phyloP scores from a whole-genome alignment of 2,888 invertebrate species.

The Aromia moschata region DNA sequence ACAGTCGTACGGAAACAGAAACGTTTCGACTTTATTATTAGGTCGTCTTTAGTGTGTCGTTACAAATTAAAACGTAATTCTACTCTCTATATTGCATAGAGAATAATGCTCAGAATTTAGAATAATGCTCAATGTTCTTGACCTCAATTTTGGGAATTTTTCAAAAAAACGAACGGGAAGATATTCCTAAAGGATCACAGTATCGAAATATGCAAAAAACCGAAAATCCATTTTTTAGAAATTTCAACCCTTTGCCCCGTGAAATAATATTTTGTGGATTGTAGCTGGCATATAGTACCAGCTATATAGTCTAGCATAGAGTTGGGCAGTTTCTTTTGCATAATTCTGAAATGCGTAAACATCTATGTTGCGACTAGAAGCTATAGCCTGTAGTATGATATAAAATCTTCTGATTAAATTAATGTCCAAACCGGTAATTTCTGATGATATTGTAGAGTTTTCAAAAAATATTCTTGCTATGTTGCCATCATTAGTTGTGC shows the following conservation, averaged over 20 bases:
- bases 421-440: neutral
- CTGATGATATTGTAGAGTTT: neutral
- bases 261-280: conserved; percentile 35
- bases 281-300: conserved; percentile 49
- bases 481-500: neutral
- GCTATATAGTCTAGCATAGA: conserved; percentile 44
- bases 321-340: conserved; percentile 34
- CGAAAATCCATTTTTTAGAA: too few relatives aligned
- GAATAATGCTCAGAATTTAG: neutral
- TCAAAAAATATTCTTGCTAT: neutral
- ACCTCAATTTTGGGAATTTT: conserved; percentile 35
- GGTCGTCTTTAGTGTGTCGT: too few relatives aligned
- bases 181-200: too few relatives aligned
- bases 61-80: too few relatives aligned
- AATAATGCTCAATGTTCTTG: neutral
- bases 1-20: too few relatives aligned
- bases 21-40: too few relatives aligned
- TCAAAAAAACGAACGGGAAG: too few relatives aligned
- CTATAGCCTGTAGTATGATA: neutral
- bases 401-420: neutral
- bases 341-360: conserved; percentile 4
- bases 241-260: conserved; percentile 42
- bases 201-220: too few relatives aligned
- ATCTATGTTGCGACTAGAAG: neutral
- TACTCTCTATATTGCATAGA: too few relatives aligned